A percentile compares a stretch with the other conserved stretches of the same genome.
Conservation (phyloP, 2,113 vertebrate genomes). For the Aptenodytes forsteri region DNA sequence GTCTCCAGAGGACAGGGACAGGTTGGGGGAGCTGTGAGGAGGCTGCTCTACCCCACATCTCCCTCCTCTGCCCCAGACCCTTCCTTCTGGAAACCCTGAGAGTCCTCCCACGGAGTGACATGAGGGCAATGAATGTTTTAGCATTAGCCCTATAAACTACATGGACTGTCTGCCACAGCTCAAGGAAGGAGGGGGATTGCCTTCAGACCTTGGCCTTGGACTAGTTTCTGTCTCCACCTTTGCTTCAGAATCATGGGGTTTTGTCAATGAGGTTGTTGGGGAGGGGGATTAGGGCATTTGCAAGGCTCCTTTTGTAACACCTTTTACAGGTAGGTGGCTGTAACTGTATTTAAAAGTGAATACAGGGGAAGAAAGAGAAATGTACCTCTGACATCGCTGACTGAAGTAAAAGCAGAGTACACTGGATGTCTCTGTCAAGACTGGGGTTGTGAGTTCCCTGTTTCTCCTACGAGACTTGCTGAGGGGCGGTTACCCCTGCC, state of each 20-base stretch:
- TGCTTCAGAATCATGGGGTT: background rate
- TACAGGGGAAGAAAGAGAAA: background rate
- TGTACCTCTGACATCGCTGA: background rate
- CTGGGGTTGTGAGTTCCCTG: background rate
- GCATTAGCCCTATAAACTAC: background rate
- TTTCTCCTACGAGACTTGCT: background rate
- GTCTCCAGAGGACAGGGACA: background rate
- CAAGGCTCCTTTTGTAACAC: background rate
- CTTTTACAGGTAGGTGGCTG: background rate
- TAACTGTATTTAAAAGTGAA: background rate
- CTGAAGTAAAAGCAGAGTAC: background rate
- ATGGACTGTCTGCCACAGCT: background rate
- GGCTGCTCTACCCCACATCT: background rate
- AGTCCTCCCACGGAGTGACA: fast-evolving
- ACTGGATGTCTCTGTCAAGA: background rate
- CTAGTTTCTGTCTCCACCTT: background rate
- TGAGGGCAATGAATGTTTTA: background rate
- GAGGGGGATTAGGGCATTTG: background rate
- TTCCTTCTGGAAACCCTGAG: background rate
- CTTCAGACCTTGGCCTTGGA: background rate
- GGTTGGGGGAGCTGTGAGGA: background rate
- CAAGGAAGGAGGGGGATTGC: background rate
- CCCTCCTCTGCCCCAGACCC: background rate
- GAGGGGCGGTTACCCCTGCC: background rate
- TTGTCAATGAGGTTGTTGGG: background rate